Evolutionary conservation across 2,888 invertebrate genomes (phyloP).

Genomic region (Synanthedon vespiformis): DNA sequence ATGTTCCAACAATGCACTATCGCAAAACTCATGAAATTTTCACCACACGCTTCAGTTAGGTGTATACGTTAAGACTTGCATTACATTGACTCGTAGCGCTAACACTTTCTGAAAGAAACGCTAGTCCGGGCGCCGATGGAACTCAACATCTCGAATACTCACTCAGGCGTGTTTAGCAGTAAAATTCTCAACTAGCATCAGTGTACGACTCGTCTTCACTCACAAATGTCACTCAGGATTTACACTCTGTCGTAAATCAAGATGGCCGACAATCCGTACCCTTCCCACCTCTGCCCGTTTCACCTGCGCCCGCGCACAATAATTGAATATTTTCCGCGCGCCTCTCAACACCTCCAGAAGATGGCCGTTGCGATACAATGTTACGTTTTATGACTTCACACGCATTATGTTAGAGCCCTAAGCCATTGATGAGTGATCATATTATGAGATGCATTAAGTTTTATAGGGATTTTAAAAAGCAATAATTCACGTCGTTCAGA

Average conservation of each 20-base stretch:
- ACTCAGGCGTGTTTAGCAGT: conserved; percentile 47
- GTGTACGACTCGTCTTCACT: conserved; percentile 41
- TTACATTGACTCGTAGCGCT: conserved; percentile 22
- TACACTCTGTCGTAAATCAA: conserved; percentile 66
- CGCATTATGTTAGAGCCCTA: conserved; percentile 65
- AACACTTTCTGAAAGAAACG: conserved; percentile 10
- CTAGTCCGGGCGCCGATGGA: conserved; percentile 21
- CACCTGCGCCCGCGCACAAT: conserved; percentile 60
- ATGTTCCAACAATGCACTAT: conserved; percentile 24
- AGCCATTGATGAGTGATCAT: conserved; percentile 68
- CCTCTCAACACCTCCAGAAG: conserved; percentile 64
- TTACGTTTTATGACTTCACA: conserved; percentile 53
- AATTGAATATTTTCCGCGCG: conserved; percentile 68
- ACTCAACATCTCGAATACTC: conserved; percentile 28
- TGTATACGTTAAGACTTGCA: conserved; percentile 10
- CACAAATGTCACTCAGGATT: conserved; percentile 67
- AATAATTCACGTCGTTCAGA: conserved; percentile 62
- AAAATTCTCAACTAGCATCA: conserved; percentile 24
- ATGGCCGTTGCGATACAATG: conserved; percentile 54
- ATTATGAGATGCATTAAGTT: conserved; percentile 53
- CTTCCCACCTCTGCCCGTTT: conserved; percentile 24
- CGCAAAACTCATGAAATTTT: conserved; percentile 19
- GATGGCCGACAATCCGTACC: conserved; percentile 43
- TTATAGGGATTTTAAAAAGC: conserved; percentile 63
- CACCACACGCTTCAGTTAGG: conserved; percentile 11